Evolutionary conservation across 2,888 invertebrate genomes (phyloP), one percentile per base, ranked within the genome.

Genomic region (Empis livida): DNA sequence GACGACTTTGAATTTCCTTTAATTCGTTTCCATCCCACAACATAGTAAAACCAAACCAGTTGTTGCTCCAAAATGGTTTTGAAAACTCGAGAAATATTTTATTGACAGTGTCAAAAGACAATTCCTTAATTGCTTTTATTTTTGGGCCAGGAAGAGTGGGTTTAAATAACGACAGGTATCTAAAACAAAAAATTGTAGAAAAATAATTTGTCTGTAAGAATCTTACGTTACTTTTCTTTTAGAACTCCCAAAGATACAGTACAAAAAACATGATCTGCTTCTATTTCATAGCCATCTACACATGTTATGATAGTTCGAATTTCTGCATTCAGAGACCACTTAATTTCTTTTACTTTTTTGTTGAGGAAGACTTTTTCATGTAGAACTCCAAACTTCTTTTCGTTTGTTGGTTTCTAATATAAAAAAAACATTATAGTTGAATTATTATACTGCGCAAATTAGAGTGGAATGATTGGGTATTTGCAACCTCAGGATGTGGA

Each of bases 71-170:
- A 71, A 80, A 80, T 2, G 71, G 70, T 17, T 70, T 55, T 0
- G 76, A 69, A 56, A 79, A 83, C 49, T 74, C 71, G 10, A 83
- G 58, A 57, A 73, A 79, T 35, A 83, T 71, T 63, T 83, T 83
- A 53, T 77, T 73, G 0, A 79, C 77, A 1, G 72, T 73, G 3
- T 81, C 82, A 55, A 76, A 75, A 1, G 72, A 75, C 43, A 80
- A 55, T 9, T 70, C 70, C 65, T 77, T 59, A 13, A 78, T 76
- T 1, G 73, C 71, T 2, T 67, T 62, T 11, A 68, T 57, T 56
- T 78, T 78, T 10, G 58, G 55, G 5, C 61, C 56, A 1, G 77
- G 71, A 23, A 79, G 56, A 15, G 61, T 55, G 0, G 79, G 79
- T 20, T 63, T 59, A 44, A 79, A 79, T 3, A 74, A 39, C 5